Base-by-base conservation (phyloP, 2,113 vertebrate species). In the Cyanoramphus novaezelandiae region DNA sequence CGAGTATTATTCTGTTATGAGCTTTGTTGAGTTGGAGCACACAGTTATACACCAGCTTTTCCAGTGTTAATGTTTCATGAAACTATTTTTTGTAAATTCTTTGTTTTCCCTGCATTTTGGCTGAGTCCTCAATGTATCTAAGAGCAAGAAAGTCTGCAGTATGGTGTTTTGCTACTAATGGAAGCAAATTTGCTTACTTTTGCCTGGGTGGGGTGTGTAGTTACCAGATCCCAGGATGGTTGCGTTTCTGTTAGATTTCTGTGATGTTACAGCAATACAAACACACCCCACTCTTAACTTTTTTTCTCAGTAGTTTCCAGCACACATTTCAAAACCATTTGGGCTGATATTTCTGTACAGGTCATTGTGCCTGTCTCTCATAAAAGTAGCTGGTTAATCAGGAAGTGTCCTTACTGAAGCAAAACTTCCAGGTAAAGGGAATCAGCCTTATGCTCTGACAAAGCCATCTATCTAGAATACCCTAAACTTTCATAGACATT, bases 261-360 rank as follows among this genome's bases (percentile, higher is more conserved):
- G 0, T 71, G 37, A 13, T 31, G 1, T 18, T 77, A 44, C 52
- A 92, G 17, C 13, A 70, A 2, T 35, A 21, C 0, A 57, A 79
- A 29, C 17, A 8, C 11, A 35, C 12, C 8, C 84, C 6, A 9
- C 20, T 53, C 10, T 49, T 70, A 28, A 68, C 18, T 74, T 71
- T 59, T 15, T 17, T 37, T 15, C 11, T 6, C 7, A 41, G 7
- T 41, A 23, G 19, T 4, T 75, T 44, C 27, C 11, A 60, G 39
- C 47, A 64, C 11, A 4, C 1, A 4, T 44, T 49, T 7, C 14
- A 49, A n/a, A 59, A 1, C 20, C 1, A 2, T 21, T 46, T 2
- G 3, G 25, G 7, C 8, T 76, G 19, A 20, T 69, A 19, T 65
- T 87, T 86, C 12, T 79, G 17, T 78, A 50, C 20, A 63, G 75